Base-by-base conservation (phyloP, 2,113 vertebrate species). In the Siniperca chuatsi region DNA sequence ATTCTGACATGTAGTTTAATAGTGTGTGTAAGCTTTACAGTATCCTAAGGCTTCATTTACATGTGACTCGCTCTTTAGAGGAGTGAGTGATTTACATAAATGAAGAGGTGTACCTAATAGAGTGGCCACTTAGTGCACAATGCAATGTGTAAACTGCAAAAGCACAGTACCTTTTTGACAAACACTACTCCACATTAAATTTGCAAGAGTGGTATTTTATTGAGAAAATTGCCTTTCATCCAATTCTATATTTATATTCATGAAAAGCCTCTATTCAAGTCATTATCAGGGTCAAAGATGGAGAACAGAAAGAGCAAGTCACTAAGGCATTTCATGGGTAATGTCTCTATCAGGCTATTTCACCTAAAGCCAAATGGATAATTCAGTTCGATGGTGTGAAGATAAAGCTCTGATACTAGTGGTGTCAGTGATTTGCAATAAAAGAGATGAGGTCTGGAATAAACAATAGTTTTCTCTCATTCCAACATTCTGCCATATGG, bases 241-340 rank as follows among this genome's bases (percentile, higher is more conserved):
- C 75, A 67, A 6, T 81, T 70, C 55, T 85, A 65, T 89, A 87
- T 92, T 91, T 90, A 82, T 92, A 92, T 92, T 92, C 89, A 91
- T 83, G 81, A 87, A 92, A 89, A 81, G 66, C 72, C 67, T 85
- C 79, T 71, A 82, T 87, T 91, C 75, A 64, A 78, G 84, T 89
- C 81, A 87, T 92, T 87, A 91, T 84, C 79, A 78, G 83, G 88
- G 92, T 90, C 88, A 94, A 83, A 91, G 75, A 81, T 52, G 11
- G 68, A 84, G 83, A 83, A 87, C 64, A 83, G 57, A 85, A 69
- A 88, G 87, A 85, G 67, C 75, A 87, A 82, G 81, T 69, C 76
- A 54, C 88, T 29, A 77, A 79, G 78, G 80, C 60, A 91, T 89
- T 90, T 89, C 71, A 70, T 37, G 16, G 71, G 61, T 78, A 79